A percentile compares a stretch with the other conserved stretches of the same genome.
Conservation (phyloP, 2,113 vertebrate species). For the Fulmarus glacialis region DNA sequence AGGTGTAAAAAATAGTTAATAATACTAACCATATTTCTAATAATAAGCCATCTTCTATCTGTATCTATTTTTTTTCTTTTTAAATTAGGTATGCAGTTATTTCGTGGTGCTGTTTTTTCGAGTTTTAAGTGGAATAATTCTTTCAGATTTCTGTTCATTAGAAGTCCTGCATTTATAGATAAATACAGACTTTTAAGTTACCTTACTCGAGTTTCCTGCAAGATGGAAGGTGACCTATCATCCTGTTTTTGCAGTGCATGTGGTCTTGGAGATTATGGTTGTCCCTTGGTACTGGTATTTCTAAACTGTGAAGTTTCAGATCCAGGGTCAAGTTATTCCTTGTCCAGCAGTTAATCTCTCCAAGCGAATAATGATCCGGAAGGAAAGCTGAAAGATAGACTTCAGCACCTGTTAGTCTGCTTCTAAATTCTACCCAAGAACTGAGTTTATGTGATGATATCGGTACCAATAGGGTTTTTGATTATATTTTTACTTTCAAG, state of each 20-base stretch:
- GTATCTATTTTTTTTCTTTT: background rate
- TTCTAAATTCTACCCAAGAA: background rate
- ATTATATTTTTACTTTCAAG: background rate
- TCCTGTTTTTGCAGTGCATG: accelerated
- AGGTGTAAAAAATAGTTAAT: background rate
- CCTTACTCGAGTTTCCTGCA: background rate
- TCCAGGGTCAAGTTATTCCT: background rate
- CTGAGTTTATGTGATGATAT: background rate
- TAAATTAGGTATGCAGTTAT: background rate
- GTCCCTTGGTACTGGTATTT: background rate
- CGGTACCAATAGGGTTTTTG: background rate
- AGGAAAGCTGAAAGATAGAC: background rate
- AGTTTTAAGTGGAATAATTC: background rate
- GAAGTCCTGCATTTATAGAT: background rate
- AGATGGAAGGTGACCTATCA: background rate
- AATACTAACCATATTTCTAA: background rate
- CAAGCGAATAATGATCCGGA: background rate
- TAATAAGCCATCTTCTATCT: background rate
- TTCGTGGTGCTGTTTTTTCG: background rate
- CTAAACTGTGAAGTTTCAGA: background rate
- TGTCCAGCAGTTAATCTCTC: background rate
- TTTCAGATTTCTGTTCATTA: background rate
- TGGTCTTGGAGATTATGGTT: background rate
- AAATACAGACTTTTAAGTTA: background rate
- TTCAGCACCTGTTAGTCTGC: background rate